Conservation (phyloP, 2,113 vertebrate genomes). For the Dromaius novaehollandiae region DNA sequence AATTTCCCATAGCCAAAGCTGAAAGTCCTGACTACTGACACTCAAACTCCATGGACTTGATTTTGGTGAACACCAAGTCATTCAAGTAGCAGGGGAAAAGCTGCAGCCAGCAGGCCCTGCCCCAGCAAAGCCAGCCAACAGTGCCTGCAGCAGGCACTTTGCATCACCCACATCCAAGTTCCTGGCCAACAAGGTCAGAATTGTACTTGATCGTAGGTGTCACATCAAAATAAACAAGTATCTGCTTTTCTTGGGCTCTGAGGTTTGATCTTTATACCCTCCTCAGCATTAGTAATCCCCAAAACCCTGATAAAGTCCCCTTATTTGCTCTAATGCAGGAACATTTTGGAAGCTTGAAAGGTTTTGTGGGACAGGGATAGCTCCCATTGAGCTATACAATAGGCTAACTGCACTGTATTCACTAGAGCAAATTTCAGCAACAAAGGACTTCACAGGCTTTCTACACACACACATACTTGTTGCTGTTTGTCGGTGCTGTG, state of each 20-base stretch:
- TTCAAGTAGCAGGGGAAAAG: neutral
- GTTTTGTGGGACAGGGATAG: neutral
- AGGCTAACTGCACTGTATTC: neutral
- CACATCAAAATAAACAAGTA: rapidly evolving
- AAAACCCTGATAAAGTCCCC: neutral
- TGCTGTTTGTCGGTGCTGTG: neutral
- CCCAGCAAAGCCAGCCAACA: neutral
- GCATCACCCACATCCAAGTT: neutral
- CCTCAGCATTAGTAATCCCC: neutral
- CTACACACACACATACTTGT: neutral
- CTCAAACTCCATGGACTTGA: neutral
- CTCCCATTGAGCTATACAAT: neutral
- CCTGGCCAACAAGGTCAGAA: neutral
- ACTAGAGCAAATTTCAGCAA: neutral
- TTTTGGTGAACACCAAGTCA: neutral
- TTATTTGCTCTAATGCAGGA: neutral
- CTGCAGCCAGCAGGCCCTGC: neutral
- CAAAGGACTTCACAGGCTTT: neutral
- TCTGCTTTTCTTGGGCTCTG: neutral
- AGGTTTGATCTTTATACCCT: neutral
- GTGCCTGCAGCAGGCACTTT: neutral
- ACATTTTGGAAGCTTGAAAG: neutral
- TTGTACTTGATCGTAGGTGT: neutral
- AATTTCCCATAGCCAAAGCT: neutral
- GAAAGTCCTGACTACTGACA: neutral